Evolutionary conservation across 2,797 vertebrate species (phyloP).

Genomic region (Enoplosus armatus): DNA sequence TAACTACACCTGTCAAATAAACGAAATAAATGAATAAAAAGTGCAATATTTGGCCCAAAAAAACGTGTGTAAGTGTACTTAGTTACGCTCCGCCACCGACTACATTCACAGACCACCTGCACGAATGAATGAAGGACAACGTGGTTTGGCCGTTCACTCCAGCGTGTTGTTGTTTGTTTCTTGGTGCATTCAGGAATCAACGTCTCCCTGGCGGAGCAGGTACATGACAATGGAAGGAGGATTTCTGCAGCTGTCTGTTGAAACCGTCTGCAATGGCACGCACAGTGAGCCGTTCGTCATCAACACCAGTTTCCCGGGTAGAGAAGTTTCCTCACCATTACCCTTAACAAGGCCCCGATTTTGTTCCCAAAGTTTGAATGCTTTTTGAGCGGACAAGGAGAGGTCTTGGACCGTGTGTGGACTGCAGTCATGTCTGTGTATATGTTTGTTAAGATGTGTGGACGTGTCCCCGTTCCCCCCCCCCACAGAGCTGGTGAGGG

Average conservation of each 20-base stretch:
- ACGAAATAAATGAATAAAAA: background rate
- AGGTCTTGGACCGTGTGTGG: background rate
- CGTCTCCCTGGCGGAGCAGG: fast-evolving
- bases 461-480: background rate
- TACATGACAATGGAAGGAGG: fast-evolving
- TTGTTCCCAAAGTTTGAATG: background rate
- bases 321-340: background rate
- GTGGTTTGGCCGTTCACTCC: background rate
- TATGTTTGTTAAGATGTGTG: background rate
- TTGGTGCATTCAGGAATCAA: fast-evolving
- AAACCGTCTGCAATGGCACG: fast-evolving
- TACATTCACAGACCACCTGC: background rate
- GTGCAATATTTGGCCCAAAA: background rate
- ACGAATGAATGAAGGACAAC: too few species aligned
- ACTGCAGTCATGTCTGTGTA: background rate
- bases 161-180: background rate
- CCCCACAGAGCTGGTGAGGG: constrained; percentile 46
- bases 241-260: fast-evolving
- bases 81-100: background rate
- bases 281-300: fast-evolving
- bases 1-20: background rate
- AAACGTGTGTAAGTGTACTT: too few species aligned
- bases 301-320: constrained; percentile 18
- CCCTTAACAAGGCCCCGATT: background rate
- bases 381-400: background rate